phyloP scores from a whole-genome alignment of 2,113 vertebrate genomes.

The Cynopterus brachyotis region DNA sequence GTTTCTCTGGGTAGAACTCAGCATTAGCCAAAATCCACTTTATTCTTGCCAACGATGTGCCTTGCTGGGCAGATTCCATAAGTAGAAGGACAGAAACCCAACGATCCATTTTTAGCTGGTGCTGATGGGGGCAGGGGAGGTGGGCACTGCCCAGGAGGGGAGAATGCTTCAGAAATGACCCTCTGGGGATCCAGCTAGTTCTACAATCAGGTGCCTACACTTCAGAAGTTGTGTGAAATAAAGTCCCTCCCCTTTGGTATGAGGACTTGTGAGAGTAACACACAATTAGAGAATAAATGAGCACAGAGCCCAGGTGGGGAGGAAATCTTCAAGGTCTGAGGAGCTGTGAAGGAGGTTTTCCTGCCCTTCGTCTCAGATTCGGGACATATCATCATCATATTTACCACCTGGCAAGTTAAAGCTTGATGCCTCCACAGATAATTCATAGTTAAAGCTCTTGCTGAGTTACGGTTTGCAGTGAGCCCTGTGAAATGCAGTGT shows the following conservation, averaged over 20 bases:
- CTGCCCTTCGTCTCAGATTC: not conserved
- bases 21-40: not conserved
- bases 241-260: not conserved
- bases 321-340: not conserved
- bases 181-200: not conserved
- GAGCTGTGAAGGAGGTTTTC: not conserved
- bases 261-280: not conserved
- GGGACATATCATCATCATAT: accelerated
- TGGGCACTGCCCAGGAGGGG: not conserved
- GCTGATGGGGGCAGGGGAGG: not conserved
- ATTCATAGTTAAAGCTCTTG: not conserved
- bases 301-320: not conserved
- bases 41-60: not conserved
- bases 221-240: too few relatives aligned
- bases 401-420: not conserved
- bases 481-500: not conserved
- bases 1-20: not conserved
- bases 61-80: not conserved
- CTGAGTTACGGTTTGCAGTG: not conserved
- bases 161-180: not conserved
- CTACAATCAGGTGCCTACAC: not conserved
- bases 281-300: not conserved
- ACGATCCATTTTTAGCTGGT: not conserved
- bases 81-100: not conserved
- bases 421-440: not conserved